Evolutionary conservation across 2,113 vertebrate genomes (phyloP).

Genomic region (Chitala chitala): DNA sequence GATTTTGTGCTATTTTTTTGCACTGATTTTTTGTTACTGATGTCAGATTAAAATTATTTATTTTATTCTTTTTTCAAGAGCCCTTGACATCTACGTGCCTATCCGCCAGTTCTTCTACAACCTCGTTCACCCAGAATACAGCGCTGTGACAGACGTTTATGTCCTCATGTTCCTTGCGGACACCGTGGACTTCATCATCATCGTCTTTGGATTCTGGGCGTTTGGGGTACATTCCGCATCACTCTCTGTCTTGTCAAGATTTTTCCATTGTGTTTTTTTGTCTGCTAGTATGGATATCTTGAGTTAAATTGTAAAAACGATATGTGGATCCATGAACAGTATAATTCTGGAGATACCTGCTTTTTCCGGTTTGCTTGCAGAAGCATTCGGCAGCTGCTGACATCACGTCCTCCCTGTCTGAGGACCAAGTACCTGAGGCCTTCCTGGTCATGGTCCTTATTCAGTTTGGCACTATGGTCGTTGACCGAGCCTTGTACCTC

Average conservation of each 20-base stretch:
- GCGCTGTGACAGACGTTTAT: constrained; percentile 88
- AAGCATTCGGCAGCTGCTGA: constrained; percentile 92
- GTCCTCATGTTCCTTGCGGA: constrained; percentile 94
- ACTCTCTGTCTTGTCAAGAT: too few species aligned
- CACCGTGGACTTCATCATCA: constrained; percentile 90
- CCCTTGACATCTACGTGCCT: constrained; percentile 76
- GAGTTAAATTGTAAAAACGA: too few species aligned
- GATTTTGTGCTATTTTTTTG: too few species aligned
- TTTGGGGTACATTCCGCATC: constrained; percentile 68
- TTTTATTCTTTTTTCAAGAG: constrained; percentile 46
- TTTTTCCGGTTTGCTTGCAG: constrained; percentile 48
- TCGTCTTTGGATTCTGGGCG: constrained; percentile 92
- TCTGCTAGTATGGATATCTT: too few species aligned
- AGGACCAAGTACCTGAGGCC: constrained; percentile 87
- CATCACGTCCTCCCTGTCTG: constrained; percentile 88
- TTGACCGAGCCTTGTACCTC: constrained; percentile 80
- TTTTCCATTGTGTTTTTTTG: too few species aligned
- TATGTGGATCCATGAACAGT: not conserved
- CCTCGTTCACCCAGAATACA: constrained; percentile 90
- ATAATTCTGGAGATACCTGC: not conserved
- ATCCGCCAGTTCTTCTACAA: constrained; percentile 85
- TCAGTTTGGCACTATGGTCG: constrained; percentile 92
- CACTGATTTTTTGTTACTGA: too few species aligned
- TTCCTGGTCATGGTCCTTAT: constrained; percentile 95
- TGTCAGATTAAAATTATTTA: too few species aligned